Conservation (phyloP, 2,113 vertebrate genomes). For the Ceyx melanurus region DNA sequence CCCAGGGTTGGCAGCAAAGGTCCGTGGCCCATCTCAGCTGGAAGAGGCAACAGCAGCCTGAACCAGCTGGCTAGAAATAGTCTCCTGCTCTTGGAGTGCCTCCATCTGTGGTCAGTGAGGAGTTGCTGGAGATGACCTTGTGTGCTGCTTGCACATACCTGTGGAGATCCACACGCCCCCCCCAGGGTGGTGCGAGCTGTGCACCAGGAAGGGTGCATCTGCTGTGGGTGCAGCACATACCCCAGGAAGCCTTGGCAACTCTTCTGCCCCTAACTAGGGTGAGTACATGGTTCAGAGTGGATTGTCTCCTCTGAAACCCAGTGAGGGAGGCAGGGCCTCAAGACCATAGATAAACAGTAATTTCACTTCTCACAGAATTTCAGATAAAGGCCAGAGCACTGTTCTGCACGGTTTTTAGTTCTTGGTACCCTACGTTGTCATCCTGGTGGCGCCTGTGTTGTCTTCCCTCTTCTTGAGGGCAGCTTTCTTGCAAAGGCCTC, state of each 20-base stretch:
- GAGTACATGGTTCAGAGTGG: accelerated
- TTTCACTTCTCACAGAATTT: not conserved
- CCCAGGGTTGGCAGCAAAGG: not conserved
- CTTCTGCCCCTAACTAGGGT: not conserved
- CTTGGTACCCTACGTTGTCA: not conserved
- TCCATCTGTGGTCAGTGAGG: not conserved
- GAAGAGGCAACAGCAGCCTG: not conserved
- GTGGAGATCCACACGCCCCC: accelerated
- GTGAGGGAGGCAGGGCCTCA: not conserved
- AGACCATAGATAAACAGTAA: not conserved
- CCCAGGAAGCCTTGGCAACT: not conserved
- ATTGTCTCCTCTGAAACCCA: not conserved
- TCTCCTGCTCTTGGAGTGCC: not conserved
- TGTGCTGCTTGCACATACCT: accelerated
- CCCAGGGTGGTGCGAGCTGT: not conserved
- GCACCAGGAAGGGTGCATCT: accelerated
- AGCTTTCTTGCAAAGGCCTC: not conserved
- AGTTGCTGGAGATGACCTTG: not conserved
- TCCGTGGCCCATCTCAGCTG: not conserved
- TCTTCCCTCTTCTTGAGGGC: not conserved
- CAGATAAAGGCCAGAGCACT: accelerated
- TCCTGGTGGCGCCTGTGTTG: not conserved
- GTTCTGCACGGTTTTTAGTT: not conserved
- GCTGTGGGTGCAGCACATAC: not conserved
- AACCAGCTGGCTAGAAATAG: not conserved